Conservation (phyloP, 2,113 vertebrate species). For the Colius striatus region DNA sequence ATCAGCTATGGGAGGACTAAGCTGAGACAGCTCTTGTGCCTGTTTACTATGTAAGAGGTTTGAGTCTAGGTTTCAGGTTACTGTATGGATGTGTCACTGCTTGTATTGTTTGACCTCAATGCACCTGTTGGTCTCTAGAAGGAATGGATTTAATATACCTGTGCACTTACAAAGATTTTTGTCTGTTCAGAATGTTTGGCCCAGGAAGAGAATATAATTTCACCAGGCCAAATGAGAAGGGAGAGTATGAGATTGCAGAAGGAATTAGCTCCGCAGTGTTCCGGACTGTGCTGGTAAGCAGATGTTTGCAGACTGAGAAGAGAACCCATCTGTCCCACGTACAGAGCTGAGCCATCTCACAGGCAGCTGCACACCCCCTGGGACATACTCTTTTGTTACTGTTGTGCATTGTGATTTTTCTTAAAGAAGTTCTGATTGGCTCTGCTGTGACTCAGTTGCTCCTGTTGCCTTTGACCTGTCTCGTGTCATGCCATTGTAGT, state of each 20-base stretch:
- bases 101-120: neutral
- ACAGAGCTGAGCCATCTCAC: neutral
- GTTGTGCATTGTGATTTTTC: neutral
- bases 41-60: neutral
- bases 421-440: too few relatives aligned
- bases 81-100: neutral
- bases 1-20: neutral
- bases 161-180: neutral
- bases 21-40: neutral
- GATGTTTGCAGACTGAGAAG: neutral
- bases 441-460: neutral
- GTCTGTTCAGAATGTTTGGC: slow-evolving; percentile 82
- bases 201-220: slow-evolving; percentile 84
- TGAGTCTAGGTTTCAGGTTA: neutral
- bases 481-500: neutral
- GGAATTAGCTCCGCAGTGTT: slow-evolving; percentile 83
- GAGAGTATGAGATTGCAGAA: slow-evolving; percentile 84
- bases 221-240: slow-evolving; percentile 83
- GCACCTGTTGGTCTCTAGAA: neutral
- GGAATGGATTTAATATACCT: neutral
- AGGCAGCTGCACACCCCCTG: neutral
- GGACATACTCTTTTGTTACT: neutral
- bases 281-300: slow-evolving; percentile 82
- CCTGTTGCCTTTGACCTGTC: neutral
- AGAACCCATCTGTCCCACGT: neutral